Conservation (phyloP, 2,113 vertebrate species). For the Orthonyx spaldingii region DNA sequence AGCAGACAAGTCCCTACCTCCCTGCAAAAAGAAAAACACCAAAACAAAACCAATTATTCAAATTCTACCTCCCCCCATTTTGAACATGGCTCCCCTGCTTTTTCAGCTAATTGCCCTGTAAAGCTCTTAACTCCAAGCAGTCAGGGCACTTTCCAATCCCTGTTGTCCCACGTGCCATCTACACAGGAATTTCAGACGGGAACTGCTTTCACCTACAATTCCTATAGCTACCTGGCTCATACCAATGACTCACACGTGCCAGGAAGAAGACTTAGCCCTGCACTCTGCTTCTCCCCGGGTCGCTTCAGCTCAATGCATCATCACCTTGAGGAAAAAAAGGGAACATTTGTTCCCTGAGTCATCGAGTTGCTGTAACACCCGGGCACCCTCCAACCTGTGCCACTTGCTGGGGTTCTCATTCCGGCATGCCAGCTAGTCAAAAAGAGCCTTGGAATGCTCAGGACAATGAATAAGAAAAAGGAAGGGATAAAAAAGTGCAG, state of each 20-base stretch:
- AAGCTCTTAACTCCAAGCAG: not conserved
- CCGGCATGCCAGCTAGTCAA: not conserved
- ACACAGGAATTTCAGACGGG: not conserved
- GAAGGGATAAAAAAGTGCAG: not conserved
- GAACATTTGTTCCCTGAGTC: not conserved
- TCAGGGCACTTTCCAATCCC: not conserved
- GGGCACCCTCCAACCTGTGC: not conserved
- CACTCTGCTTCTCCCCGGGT: not conserved
- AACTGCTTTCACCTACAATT: not conserved
- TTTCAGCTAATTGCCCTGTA: not conserved
- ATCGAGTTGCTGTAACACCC: not conserved
- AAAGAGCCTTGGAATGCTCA: not conserved
- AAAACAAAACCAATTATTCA: not conserved
- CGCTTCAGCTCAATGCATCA: not conserved
- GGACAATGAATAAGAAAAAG: not conserved
- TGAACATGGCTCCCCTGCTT: not conserved
- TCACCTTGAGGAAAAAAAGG: not conserved
- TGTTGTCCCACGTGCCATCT: rapidly evolving
- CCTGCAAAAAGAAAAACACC: not conserved
- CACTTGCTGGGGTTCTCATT: not conserved
- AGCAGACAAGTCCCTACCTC: not conserved
- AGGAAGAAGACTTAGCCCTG: not conserved
- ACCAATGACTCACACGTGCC: not conserved
- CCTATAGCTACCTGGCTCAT: not conserved
- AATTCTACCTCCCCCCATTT: not conserved